A percentile compares a stretch with the other conserved stretches of the same genome.
phyloP scores from a whole-genome alignment of 2,888 invertebrate genomes.

The Odontocolon sp. region DNA sequence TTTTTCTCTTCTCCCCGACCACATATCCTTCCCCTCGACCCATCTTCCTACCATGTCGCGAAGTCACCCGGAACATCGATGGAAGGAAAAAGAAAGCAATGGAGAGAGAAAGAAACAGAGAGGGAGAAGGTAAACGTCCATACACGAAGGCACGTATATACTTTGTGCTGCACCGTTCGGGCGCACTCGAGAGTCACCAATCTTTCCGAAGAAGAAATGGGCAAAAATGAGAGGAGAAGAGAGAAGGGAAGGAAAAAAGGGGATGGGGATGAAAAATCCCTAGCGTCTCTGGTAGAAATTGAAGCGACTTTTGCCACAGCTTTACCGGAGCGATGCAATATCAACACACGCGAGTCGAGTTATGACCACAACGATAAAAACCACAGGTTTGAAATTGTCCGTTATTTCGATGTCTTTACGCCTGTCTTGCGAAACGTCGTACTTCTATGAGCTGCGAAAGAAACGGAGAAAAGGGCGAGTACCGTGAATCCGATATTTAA shows the following conservation, averaged over 20 bases:
- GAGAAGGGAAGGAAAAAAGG: not conserved
- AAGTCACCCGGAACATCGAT: constrained; percentile 46
- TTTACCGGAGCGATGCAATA: constrained; percentile 31
- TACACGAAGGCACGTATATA: no score
- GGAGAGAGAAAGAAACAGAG: not conserved
- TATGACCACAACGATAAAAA: constrained; percentile 43
- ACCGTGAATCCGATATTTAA: no score
- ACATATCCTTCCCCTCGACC: constrained; percentile 7
- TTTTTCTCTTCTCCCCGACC: not conserved
- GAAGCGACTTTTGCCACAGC: constrained; percentile 21
- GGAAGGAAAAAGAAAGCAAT: not conserved
- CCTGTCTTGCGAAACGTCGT: constrained; percentile 1
- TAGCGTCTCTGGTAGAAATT: constrained; percentile 29
- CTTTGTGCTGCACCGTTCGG: no score
- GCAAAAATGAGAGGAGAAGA: not conserved
- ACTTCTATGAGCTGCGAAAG: no score
- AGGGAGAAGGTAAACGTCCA: no score
- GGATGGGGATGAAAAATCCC: not conserved
- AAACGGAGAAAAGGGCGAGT: no score
- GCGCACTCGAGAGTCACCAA: no score
- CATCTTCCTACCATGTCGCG: constrained; percentile 9
- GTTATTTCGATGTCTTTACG: constrained; percentile 11
- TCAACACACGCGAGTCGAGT: constrained; percentile 5
- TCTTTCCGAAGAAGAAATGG: no score
- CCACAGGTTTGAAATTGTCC: constrained; percentile 48